Percentiles rank a stretch among this genome's conserved stretches.
Conservation (phyloP, 2,888 invertebrate genomes). For the Branchellion lobata region DNA sequence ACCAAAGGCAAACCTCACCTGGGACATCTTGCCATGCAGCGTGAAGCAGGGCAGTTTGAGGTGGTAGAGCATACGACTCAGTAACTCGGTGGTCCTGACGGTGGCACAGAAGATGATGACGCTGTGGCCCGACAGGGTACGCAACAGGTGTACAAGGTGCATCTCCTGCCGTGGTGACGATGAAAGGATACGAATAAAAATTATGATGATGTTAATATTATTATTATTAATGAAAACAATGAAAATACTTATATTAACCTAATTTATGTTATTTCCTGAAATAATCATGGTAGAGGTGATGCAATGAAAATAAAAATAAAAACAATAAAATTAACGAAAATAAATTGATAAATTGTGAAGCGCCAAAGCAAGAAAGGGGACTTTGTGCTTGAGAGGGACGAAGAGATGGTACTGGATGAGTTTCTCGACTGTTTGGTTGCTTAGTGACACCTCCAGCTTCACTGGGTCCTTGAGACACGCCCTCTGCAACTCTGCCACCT, state of each 20-base stretch:
- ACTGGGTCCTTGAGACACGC: constrained; percentile 22
- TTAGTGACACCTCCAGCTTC: constrained; percentile 23
- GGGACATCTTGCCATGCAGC: constrained; percentile 96
- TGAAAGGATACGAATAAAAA: no score
- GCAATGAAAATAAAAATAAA: no score
- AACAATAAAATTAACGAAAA: no score
- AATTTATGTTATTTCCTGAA: no score
- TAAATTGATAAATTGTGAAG: no score
- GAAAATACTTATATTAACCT: background rate
- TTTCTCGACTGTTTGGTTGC: constrained; percentile 25
- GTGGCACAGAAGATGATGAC: constrained; percentile 97
- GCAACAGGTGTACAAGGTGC: constrained; percentile 88
- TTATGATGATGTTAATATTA: no score
- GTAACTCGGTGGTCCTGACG: constrained; percentile 84
- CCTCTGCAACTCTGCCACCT: constrained; percentile 32
- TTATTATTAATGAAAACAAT: background rate
- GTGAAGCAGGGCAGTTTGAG: constrained; percentile 91
- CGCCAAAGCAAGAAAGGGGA: no score
- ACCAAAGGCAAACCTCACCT: no score
- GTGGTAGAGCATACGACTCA: constrained; percentile 82
- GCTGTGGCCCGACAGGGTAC: constrained; percentile 90
- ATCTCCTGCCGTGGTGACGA: constrained; percentile 84
- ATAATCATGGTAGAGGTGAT: no score
- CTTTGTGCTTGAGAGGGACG: constrained; percentile 24
- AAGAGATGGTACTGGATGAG: background rate